phyloP scores from a whole-genome alignment of 2,888 invertebrate genomes.

The Tineola bisselliella region DNA sequence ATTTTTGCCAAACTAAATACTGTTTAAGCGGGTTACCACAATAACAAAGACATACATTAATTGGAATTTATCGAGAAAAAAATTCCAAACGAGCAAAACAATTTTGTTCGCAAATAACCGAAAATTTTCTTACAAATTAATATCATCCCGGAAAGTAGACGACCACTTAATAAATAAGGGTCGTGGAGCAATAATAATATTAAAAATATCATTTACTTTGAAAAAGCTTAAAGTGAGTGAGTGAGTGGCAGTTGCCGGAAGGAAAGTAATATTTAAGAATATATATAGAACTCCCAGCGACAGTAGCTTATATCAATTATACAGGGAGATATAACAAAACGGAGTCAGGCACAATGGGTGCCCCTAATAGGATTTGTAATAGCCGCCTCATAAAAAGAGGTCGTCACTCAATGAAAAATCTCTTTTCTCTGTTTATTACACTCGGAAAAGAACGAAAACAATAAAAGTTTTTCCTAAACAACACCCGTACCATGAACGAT shows the following conservation, averaged over 20 bases:
- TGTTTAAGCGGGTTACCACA: no score
- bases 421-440: constrained; percentile 47
- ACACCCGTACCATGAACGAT: neutral
- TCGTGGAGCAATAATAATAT: neutral
- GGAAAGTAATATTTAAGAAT: neutral
- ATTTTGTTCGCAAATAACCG: no score
- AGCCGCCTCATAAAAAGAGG: constrained; percentile 35
- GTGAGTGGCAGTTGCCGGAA: neutral
- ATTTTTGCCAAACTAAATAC: no score
- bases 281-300: neutral
- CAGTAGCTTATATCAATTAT: constrained; percentile 47
- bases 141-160: neutral
- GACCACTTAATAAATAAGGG: neutral
- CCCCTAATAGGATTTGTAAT: constrained; percentile 52
- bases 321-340: constrained; percentile 36
- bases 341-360: constrained; percentile 33
- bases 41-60: no score
- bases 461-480: constrained; percentile 41
- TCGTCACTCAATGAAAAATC: constrained; percentile 53
- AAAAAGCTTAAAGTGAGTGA: neutral
- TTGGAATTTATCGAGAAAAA: no score
- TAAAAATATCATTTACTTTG: neutral
- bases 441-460: constrained; percentile 42
- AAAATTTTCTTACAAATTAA: neutral
- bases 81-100: no score